Base-by-base conservation (phyloP, 1,140 invertebrate genomes). In the Listronotus oregonensis region DNA sequence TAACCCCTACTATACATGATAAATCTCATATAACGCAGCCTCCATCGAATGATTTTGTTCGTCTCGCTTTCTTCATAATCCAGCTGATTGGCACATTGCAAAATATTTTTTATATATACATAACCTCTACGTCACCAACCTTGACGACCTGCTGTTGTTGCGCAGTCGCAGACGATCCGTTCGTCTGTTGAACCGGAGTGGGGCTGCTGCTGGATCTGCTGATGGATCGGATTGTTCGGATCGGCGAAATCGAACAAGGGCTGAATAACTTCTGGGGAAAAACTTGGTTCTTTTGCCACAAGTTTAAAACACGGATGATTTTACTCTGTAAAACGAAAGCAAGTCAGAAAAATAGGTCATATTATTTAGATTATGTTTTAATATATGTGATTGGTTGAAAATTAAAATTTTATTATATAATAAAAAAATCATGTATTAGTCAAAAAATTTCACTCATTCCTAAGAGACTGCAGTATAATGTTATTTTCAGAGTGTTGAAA, bases 221-320 rank as follows among this genome's bases (percentile, higher is more conserved):
- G 89, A 71, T 92, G 88, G 44, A 91, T 86, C 0, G 90, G 90
- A 81, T 94, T 90, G 78, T 91, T 93, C 0, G 93, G 93, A 81
- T 95, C 90, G 8, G 92, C 92, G 78, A 96, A 85, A 81, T 96
- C 94, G 74, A 97, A 89, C 11, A 99, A 81, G 0, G 96, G 95
- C 72, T 98, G 95, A 70, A 99, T 97, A 0, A 97, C 90, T 74
- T 98, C 96, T 9, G 94, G n/a, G 88, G 87, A 80, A 99, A 99
- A 9, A 99, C 95, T 80, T 89, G 87, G 81, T 99, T 98, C 75
- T 98, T 98, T 79, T 98, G 96, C 97, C 97, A 99, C 31, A 99
- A 80, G 82, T 99, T 99, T 11, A 99, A 81, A 14, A 99, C 97
- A 50, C 97, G 83, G 49, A 99, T 96, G 31, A 99, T 93, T 83